A percentile compares a stretch with the other conserved stretches of the same genome.
Conservation (phyloP, 2,888 invertebrate genomes). For the Troilus luridus region DNA sequence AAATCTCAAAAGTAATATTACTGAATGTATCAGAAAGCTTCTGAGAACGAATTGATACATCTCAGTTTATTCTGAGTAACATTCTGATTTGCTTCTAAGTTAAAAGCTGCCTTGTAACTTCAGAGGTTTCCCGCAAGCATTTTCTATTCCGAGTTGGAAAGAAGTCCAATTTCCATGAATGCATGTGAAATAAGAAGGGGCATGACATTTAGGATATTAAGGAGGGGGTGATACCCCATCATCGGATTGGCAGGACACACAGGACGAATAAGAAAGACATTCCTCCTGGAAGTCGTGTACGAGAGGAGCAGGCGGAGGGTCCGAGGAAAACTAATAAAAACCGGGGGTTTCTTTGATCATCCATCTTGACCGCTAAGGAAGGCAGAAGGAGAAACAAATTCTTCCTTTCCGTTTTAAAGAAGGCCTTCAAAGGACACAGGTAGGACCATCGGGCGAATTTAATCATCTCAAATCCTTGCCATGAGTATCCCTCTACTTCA, state of each 20-base stretch:
- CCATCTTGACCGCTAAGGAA: slow-evolving; percentile 37
- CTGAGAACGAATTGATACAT: not conserved
- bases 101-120: not conserved
- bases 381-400: slow-evolving; percentile 53
- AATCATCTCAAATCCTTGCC: slow-evolving; percentile 37
- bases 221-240: slow-evolving; percentile 2
- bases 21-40: not conserved
- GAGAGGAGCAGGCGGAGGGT: not conserved
- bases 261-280: not conserved
- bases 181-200: not conserved
- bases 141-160: not conserved
- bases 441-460: slow-evolving; percentile 35
- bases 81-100: not conserved
- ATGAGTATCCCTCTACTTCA: slow-evolving; percentile 4
- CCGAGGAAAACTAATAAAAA: slow-evolving; percentile 48
- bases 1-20: not conserved
- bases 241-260: slow-evolving; percentile 17
- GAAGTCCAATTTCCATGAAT: not conserved
- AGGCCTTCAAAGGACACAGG: slow-evolving; percentile 16
- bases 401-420: slow-evolving; percentile 51
- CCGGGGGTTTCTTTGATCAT: slow-evolving; percentile 50
- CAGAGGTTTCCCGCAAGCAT: not conserved
- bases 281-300: not conserved
- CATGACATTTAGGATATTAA: slow-evolving; percentile 19
- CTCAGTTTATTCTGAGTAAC: not conserved